Conservation (phyloP, 2,113 vertebrate genomes). For the Buteo buteo region DNA sequence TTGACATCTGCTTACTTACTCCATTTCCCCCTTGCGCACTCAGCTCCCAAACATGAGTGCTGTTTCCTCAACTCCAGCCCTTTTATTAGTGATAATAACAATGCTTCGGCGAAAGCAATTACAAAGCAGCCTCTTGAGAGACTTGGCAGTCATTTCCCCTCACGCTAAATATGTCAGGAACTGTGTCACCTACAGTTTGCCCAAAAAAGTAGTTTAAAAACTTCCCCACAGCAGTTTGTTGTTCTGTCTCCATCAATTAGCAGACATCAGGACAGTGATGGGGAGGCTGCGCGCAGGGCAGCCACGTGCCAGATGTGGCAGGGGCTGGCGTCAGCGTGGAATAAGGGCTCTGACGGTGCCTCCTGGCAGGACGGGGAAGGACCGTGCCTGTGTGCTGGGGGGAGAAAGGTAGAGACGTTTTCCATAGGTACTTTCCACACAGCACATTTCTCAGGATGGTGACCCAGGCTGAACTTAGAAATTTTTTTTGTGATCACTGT, state of each 20-base stretch:
- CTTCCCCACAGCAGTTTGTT: background rate
- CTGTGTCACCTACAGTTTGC: background rate
- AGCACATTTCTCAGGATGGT: background rate
- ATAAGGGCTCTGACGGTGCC: background rate
- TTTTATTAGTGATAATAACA: slow-evolving; percentile 45
- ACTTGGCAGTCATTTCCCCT: background rate
- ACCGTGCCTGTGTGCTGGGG: background rate
- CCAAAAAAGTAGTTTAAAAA: background rate
- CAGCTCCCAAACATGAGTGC: background rate
- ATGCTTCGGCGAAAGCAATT: background rate
- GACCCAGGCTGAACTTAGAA: background rate
- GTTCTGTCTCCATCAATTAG: background rate
- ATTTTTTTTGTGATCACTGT: background rate
- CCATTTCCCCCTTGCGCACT: background rate
- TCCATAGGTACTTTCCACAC: background rate
- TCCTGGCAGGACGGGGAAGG: background rate
- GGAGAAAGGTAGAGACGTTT: background rate
- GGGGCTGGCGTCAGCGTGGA: fast-evolving
- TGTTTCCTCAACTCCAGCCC: background rate
- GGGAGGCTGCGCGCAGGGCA: background rate
- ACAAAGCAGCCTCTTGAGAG: background rate
- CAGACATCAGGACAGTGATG: background rate
- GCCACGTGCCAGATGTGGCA: fast-evolving
- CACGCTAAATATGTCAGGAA: background rate
- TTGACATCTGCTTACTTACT: slow-evolving; percentile 11